Base-by-base conservation (phyloP, 2,888 invertebrate species). In the Leptopterna dolabrata region DNA sequence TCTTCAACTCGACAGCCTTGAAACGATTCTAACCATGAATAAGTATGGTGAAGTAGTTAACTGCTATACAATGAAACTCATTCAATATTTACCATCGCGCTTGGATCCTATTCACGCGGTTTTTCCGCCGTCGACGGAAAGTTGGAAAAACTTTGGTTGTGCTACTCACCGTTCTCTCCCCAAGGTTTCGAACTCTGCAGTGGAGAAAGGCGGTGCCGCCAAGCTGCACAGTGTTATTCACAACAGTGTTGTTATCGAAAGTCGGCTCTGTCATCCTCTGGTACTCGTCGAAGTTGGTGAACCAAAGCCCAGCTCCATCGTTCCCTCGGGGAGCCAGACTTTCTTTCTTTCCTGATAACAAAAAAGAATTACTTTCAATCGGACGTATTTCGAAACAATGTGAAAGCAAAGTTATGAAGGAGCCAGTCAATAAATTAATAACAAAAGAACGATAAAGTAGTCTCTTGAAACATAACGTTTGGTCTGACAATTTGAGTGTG, bases 171-270 rank as follows among this genome's bases (percentile, higher is more conserved):
- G 95, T 95, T 91, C 96, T 93, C 92, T 96, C 96, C 90, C 95
- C 95, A 90, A 95, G 94, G 87, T 90, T 91, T 88, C 95, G 94
- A 55, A 96, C 96, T 91, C 95, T 95, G 92, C 96, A 96, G 92
- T 96, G 96, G 90, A 96, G 93, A 92, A 95, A 96, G 89, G 96
- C 96, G 71, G 95, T 95, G 87, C 95, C 94, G 80, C 96, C 96
- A 88, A 96, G 93, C 92, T 96, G 96, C 90, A 94, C 96, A 78
- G 95, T 94, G 90, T 95, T 94, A 92, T 96, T 95, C 90, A 95
- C 95, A 89, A 94, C 94, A 88, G 96, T 95, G 92, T 95, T 95
- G 93, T 96, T 96, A 92, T 96, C 94, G 90, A 91, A 90, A 43
- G 90, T 90, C 45, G 92, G 92, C 92, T 93, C 92, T 91, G 91